Percentiles rank a stretch among this genome's conserved stretches.
Evolutionary conservation across 37 sponge, comb jelly and placozoan species (phyloP).

Genomic region (Dysidea cf. avara): DNA sequence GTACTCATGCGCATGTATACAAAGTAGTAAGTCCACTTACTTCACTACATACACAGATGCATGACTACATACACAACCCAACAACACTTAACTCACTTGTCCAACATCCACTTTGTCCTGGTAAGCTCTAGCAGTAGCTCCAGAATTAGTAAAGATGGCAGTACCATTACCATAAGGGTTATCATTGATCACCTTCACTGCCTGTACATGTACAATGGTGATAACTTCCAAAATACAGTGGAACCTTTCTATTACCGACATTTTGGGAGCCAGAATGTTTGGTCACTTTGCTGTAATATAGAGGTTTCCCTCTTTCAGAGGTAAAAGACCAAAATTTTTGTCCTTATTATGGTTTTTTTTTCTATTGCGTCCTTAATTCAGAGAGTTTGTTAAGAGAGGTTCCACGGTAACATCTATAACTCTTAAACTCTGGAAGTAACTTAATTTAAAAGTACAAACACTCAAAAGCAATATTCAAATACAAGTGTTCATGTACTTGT

Average conservation of each 20-base stretch:
- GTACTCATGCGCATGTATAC: background rate
- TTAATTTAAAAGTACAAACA: background rate
- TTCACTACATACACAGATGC: background rate
- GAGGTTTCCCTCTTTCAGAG: too few relatives aligned
- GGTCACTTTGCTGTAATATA: too few relatives aligned
- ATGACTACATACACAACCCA: background rate
- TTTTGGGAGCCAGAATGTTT: too few relatives aligned
- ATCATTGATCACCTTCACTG: slow-evolving; percentile 86
- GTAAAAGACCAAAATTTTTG: background rate
- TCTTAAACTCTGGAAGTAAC: background rate
- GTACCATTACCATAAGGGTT: slow-evolving; percentile 99
- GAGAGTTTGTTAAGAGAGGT: too few relatives aligned
- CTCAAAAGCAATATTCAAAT: too few relatives aligned
- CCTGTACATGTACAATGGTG: slow-evolving; percentile 31
- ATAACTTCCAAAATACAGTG: too few relatives aligned
- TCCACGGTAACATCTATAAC: background rate
- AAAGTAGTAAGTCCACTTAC: background rate
- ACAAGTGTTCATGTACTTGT: too few relatives aligned
- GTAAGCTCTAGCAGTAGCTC: slow-evolving; percentile 92
- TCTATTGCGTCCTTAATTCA: too few relatives aligned
- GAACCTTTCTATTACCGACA: too few relatives aligned
- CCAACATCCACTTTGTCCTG: slow-evolving; percentile 88
- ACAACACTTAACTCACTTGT: slow-evolving; percentile 50
- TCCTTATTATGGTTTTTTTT: too few relatives aligned
- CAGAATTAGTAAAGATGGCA: slow-evolving; percentile 94